A percentile compares a stretch with the other conserved stretches of the same genome.
Evolutionary conservation across 2,797 vertebrate genomes (phyloP).

Genomic region (Rhincodon typus): DNA sequence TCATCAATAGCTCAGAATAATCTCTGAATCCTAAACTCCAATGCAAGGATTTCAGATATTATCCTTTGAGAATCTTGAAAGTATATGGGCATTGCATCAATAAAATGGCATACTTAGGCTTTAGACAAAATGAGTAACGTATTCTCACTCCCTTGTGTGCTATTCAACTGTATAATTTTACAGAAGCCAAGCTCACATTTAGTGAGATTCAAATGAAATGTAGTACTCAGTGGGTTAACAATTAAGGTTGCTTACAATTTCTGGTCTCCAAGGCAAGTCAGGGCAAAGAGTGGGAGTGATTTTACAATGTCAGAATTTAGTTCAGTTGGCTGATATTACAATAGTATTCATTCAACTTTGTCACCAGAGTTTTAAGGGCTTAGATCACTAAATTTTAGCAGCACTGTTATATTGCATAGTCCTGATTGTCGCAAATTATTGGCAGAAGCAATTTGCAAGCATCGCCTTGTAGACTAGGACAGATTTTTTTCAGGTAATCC

Average conservation of each 20-base stretch:
- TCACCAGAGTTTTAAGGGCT: conserved; percentile 51
- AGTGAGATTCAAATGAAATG: conserved; percentile 35
- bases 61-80: conserved; percentile 8
- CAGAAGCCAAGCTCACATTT: conserved; percentile 13
- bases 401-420: conserved; percentile 48
- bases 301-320: conserved; percentile 33
- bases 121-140: conserved; percentile 29
- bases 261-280: conserved; percentile 34
- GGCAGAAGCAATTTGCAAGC: conserved; percentile 53
- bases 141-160: conserved; percentile 31
- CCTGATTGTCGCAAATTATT: conserved; percentile 49
- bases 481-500: conserved; percentile 36
- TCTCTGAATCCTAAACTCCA: not conserved
- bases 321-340: conserved; percentile 32
- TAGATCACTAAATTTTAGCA: conserved; percentile 52
- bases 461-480: conserved; percentile 49
- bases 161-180: conserved; percentile 34
- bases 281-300: conserved; percentile 34
- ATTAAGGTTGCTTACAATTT: conserved; percentile 37
- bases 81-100: conserved; percentile 13
- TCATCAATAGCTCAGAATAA: not conserved
- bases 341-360: conserved; percentile 46
- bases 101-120: conserved; percentile 24
- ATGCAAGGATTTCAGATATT: not conserved
- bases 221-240: conserved; percentile 34